Conservation (phyloP, 2,888 invertebrate genomes). For the Erebia aethiops region DNA sequence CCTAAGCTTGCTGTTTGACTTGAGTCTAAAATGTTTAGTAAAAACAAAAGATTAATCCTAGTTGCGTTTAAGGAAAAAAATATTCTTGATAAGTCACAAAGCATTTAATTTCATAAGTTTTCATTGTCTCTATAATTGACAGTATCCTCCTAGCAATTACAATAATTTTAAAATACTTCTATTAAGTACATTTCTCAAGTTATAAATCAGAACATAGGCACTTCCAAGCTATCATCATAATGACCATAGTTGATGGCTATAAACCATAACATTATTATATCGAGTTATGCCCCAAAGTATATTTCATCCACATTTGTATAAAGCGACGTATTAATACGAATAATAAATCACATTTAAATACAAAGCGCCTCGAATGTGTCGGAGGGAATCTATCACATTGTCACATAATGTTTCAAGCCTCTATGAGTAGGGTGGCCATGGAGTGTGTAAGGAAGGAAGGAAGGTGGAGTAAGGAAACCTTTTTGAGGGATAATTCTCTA, state of each 20-base stretch:
- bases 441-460: too few relatives aligned
- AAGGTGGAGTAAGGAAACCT: not conserved
- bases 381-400: slow-evolving; percentile 70
- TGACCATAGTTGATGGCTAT: slow-evolving; percentile 6
- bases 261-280: slow-evolving; percentile 21
- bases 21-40: too few relatives aligned
- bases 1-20: too few relatives aligned
- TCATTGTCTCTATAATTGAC: too few relatives aligned
- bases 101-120: too few relatives aligned
- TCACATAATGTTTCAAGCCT: slow-evolving; percentile 56
- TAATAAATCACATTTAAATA: slow-evolving; percentile 45
- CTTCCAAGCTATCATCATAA: not conserved
- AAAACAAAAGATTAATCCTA: too few relatives aligned
- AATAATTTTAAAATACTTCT: too few relatives aligned
- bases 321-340: slow-evolving; percentile 50
- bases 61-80: too few relatives aligned
- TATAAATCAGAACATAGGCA: slow-evolving; percentile 4
- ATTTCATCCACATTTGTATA: slow-evolving; percentile 33
- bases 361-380: slow-evolving; percentile 45
- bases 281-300: slow-evolving; percentile 26
- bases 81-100: too few relatives aligned
- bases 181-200: not conserved
- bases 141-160: too few relatives aligned
- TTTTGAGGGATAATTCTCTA: too few relatives aligned
- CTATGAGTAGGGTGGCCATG: slow-evolving; percentile 38